These are phyloP conservation scores for Apis cerana DNA, from an alignment of 1,140 invertebrate species.

Conservation along the genomic window DNA sequence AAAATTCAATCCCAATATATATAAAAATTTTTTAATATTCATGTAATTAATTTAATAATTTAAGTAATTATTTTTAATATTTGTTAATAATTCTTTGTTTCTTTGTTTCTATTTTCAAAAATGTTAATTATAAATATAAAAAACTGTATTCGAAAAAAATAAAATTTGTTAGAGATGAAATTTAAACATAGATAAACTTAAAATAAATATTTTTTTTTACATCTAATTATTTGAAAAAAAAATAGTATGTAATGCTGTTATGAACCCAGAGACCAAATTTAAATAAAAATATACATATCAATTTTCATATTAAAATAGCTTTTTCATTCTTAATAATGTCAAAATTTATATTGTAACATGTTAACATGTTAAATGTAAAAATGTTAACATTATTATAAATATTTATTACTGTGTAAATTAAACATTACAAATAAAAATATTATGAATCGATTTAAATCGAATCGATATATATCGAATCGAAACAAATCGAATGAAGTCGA, in stretches of 20 bases:
- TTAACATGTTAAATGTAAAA: neutral
- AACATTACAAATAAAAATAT: neutral
- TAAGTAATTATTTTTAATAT: neutral
- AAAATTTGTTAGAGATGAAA: slow-evolving; percentile 15
- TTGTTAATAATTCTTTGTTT: neutral
- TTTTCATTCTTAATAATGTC: neutral
- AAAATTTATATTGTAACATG: neutral
- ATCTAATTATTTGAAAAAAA: neutral
- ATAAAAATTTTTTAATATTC: neutral
- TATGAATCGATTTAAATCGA: neutral
- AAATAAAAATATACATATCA: too few species aligned
- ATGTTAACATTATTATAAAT: neutral
- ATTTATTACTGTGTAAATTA: neutral
- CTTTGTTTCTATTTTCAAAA: neutral
- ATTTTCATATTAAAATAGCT: neutral
- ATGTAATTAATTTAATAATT: neutral
- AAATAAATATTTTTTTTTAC: neutral
- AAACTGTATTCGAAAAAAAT: neutral
- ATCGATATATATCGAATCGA: slow-evolving; percentile 17
- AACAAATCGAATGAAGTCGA: neutral
- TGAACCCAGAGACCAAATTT: too few species aligned
- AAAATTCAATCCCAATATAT: neutral
- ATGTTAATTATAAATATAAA: neutral
- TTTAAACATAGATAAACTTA: neutral
- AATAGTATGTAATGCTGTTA: too few species aligned